Percentiles rank a stretch among this genome's conserved stretches.
phyloP scores from a whole-genome alignment of 2,888 invertebrate species.

The Agrotis puta region DNA sequence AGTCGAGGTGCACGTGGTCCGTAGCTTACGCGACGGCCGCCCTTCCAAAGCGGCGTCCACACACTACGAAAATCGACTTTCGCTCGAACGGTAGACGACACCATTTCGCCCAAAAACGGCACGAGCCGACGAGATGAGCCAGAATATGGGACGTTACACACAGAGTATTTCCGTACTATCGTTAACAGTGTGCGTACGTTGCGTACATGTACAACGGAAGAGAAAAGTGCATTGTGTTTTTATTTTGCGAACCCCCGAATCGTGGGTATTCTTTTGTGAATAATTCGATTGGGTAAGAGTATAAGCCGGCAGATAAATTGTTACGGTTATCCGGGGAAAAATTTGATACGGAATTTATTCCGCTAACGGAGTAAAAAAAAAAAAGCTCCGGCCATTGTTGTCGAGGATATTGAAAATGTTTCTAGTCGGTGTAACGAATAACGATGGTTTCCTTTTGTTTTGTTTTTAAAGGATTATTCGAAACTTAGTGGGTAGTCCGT shows the following conservation, averaged over 20 bases:
- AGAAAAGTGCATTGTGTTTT: conserved; percentile 84
- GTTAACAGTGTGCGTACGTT: conserved; percentile 81
- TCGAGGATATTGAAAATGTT: conserved; percentile 86
- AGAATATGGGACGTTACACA: conserved; percentile 87
- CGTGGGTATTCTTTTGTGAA: conserved; percentile 68
- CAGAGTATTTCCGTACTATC: conserved; percentile 88
- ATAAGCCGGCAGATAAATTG: conserved; percentile 73
- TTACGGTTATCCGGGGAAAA: conserved; percentile 74
- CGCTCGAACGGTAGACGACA: conserved; percentile 80
- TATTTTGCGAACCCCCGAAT: conserved; percentile 68
- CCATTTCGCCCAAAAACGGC: conserved; percentile 81
- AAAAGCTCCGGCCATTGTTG: conserved; percentile 81
- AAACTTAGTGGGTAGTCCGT: conserved; percentile 79
- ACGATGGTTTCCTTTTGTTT: conserved; percentile 79
- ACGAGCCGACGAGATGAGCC: conserved; percentile 81
- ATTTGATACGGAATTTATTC: conserved; percentile 81
- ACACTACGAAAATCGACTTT: conserved; percentile 87
- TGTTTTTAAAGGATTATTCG: conserved; percentile 81
- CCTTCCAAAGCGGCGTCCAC: conserved; percentile 85
- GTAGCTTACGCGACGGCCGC: conserved; percentile 89
- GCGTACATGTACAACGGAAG: conserved; percentile 76
- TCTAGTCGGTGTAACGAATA: conserved; percentile 76
- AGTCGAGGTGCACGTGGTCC: conserved; percentile 89
- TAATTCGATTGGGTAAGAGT: conserved; percentile 71
- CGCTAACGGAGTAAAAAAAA: conserved; percentile 75